Percentiles rank a stretch among this genome's conserved stretches.
These are phyloP conservation scores for Anguilla rostrata DNA, from an alignment of 2,113 vertebrate species.

Conservation along the genomic window DNA sequence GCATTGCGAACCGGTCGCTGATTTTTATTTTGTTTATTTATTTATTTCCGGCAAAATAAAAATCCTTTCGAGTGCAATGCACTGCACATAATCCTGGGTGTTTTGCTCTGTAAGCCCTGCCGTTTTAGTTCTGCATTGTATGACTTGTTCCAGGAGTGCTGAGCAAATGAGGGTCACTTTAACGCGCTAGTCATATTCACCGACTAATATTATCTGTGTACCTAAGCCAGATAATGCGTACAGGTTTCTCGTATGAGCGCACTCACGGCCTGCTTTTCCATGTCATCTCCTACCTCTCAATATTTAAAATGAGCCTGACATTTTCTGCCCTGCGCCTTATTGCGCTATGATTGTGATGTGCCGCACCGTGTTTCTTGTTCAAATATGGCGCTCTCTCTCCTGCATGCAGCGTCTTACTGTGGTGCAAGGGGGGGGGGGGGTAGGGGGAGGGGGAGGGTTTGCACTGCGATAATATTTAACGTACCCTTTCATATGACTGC, in stretches of 20 bases:
- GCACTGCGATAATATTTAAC: neutral
- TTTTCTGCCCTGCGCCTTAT: neutral
- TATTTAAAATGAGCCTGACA: conserved; percentile 2
- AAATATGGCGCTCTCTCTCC: neutral
- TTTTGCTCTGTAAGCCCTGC: neutral
- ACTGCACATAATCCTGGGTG: neutral
- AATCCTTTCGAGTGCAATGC: no score
- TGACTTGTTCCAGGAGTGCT: conserved; percentile 10
- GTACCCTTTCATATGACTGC: neutral
- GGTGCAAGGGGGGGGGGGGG: no score
- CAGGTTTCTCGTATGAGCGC: neutral
- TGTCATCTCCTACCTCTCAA: neutral
- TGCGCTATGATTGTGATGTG: neutral
- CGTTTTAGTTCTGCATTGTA: neutral
- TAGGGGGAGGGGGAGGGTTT: neutral
- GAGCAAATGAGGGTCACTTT: neutral
- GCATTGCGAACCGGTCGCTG: neutral
- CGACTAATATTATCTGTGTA: neutral
- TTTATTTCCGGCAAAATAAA: neutral
- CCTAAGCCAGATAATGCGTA: neutral
- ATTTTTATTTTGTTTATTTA: neutral
- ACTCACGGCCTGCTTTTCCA: neutral
- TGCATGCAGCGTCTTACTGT: neutral
- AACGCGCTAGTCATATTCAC: neutral
- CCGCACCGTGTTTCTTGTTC: no score